These are phyloP conservation scores for Geopemphigus sp. DNA, from an alignment of 1,140 invertebrate species.

Conservation along the genomic window DNA sequence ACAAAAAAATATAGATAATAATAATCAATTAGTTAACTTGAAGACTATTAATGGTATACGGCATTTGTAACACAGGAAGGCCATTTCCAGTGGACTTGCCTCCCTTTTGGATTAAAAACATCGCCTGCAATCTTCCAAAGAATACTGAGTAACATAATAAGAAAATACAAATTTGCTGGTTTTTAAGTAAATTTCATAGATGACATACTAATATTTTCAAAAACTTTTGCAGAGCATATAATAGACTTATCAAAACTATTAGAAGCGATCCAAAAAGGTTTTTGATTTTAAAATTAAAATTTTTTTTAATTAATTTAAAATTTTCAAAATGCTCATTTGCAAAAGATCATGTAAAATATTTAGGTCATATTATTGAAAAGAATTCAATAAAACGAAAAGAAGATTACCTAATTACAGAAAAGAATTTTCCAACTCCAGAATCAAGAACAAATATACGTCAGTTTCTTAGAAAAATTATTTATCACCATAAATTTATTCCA, in stretches of 20 bases:
- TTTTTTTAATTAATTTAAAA: slow-evolving; percentile 55
- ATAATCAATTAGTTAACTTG: no score
- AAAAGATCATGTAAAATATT: slow-evolving; percentile 54
- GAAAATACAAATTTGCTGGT: no score
- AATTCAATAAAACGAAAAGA: slow-evolving; percentile 54
- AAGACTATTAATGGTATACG: no score
- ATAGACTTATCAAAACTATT: slow-evolving; percentile 50
- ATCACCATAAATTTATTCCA: slow-evolving; percentile 46
- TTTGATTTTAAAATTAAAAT: slow-evolving; percentile 53
- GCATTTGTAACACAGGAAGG: no score
- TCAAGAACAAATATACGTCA: slow-evolving; percentile 52
- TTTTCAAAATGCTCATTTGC: slow-evolving; percentile 55
- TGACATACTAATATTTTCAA: slow-evolving; percentile 52
- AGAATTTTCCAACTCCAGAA: slow-evolving; percentile 53
- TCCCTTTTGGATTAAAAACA: no score
- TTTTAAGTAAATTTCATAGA: slow-evolving; percentile 52
- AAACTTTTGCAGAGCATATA: slow-evolving; percentile 51
- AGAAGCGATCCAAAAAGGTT: no score
- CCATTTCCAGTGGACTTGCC: no score
- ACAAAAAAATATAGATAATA: no score
- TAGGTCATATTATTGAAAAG: slow-evolving; percentile 55
- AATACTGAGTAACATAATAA: no score
- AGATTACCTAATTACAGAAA: slow-evolving; percentile 55
- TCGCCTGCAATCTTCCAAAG: no score
- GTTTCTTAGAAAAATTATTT: slow-evolving; percentile 54